Evolutionary conservation across 2,113 vertebrate genomes (phyloP).

Genomic region (Sceloporus undulatus): DNA sequence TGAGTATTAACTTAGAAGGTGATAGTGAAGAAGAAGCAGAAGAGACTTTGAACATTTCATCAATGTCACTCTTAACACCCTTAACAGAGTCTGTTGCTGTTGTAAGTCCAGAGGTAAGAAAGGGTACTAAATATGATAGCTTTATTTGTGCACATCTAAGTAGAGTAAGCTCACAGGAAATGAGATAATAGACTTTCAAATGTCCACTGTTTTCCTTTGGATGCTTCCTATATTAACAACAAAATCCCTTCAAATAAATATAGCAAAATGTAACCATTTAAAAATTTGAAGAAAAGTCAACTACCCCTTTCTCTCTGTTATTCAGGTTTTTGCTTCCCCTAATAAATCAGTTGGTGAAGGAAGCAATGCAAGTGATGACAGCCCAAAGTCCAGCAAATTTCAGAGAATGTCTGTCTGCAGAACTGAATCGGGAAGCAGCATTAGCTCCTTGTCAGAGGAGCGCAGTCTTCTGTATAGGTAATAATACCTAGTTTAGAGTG

Average conservation of each 20-base stretch:
- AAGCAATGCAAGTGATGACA: slow-evolving; percentile 73
- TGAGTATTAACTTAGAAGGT: slow-evolving; percentile 67
- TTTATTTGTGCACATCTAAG: background rate
- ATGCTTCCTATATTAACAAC: background rate
- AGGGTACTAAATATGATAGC: background rate
- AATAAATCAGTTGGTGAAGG: slow-evolving; percentile 79
- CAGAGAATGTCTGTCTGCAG: slow-evolving; percentile 80
- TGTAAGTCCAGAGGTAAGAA: slow-evolving; percentile 84
- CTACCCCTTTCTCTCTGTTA: background rate
- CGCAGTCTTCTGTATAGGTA: slow-evolving; percentile 92
- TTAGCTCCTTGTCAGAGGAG: slow-evolving; percentile 78
- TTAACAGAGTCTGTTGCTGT: slow-evolving; percentile 92
- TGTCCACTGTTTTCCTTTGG: background rate
- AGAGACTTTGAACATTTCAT: slow-evolving; percentile 93
- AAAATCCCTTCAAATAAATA: background rate
- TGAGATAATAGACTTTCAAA: background rate
- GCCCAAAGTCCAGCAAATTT: slow-evolving; percentile 79
- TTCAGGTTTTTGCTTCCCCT: slow-evolving; percentile 79
- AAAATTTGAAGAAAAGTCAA: background rate
- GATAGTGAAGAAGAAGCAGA: slow-evolving; percentile 82
- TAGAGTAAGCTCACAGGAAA: background rate
- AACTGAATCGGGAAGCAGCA: slow-evolving; percentile 81
- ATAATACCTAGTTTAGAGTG: background rate
- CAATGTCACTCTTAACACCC: slow-evolving; percentile 96
- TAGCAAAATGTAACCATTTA: background rate